Evolutionary conservation across 2,113 vertebrate genomes (phyloP).

Genomic region (Nanger granti): DNA sequence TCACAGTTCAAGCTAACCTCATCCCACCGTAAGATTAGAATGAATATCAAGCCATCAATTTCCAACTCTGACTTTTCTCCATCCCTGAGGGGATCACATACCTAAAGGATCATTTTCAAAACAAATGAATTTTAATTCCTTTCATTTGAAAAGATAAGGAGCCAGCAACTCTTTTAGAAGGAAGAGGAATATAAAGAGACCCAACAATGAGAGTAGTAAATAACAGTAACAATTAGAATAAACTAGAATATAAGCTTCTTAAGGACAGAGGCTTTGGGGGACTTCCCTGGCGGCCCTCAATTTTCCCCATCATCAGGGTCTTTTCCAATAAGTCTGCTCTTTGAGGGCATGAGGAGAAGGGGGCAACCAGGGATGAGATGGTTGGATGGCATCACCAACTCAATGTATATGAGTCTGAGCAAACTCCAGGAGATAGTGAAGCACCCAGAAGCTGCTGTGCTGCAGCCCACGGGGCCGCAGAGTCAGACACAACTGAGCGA

Average conservation of each 20-base stretch:
- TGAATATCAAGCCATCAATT: background rate
- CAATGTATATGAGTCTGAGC: background rate
- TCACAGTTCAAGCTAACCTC: background rate
- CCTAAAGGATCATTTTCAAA: background rate
- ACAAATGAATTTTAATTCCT: background rate
- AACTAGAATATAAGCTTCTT: background rate
- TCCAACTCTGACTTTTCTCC: background rate
- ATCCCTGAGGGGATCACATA: background rate
- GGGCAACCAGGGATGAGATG: background rate
- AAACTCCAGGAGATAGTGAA: background rate
- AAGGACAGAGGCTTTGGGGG: background rate
- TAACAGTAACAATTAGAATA: background rate
- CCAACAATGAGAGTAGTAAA: background rate
- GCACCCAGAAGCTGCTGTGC: background rate
- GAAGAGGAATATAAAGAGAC: background rate
- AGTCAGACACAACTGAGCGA: background rate
- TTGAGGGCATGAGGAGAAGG: background rate
- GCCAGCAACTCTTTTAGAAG: background rate
- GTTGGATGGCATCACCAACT: background rate
- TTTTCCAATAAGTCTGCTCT: background rate
- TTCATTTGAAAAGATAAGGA: slow-evolving; percentile 5
- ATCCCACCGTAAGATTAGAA: background rate
- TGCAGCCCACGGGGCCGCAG: background rate
- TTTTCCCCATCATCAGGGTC: background rate
- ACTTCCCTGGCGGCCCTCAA: background rate